These are phyloP conservation scores for Orussus abietinus DNA, from an alignment of 1,140 invertebrate genomes.

Conservation along the genomic window DNA sequence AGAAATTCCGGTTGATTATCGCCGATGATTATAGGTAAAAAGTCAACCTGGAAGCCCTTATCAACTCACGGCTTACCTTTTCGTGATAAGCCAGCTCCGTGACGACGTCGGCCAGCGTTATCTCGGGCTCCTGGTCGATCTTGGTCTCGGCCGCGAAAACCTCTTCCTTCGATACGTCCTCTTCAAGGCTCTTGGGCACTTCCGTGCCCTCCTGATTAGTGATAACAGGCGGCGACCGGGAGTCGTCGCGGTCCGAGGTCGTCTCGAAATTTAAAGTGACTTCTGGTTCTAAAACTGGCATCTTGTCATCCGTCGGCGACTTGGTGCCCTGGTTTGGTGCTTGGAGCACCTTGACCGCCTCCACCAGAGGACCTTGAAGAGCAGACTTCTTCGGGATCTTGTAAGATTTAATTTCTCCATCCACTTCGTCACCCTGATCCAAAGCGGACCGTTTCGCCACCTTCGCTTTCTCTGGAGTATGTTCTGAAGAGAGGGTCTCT, in stretches of 20 bases:
- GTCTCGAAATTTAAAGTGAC: constrained; percentile 27
- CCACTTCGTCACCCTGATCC: too few relatives aligned
- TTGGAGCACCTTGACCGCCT: too few relatives aligned
- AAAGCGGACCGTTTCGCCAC: too few relatives aligned
- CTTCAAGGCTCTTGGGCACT: constrained; percentile 17
- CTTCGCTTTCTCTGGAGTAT: background rate
- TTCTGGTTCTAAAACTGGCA: constrained; percentile 46
- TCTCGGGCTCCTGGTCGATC: constrained; percentile 27
- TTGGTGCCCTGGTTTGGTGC: constrained; percentile 19
- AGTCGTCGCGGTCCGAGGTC: constrained; percentile 33
- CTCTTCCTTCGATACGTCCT: constrained; percentile 25
- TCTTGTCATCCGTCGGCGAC: constrained; percentile 30
- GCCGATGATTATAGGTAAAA: too few relatives aligned
- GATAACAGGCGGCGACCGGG: constrained; percentile 43
- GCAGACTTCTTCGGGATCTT: constrained; percentile 21
- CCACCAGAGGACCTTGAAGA: too few relatives aligned
- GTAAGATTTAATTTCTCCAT: constrained; percentile 19
- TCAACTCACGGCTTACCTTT: constrained; percentile 44
- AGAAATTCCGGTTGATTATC: too few relatives aligned
- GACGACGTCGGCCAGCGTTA: constrained; percentile 44
- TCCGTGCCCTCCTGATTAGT: constrained; percentile 32
- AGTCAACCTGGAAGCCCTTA: too few relatives aligned
- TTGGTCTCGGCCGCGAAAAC: constrained; percentile 12
- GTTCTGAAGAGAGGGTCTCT: background rate
- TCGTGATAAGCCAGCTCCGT: constrained; percentile 46